A percentile compares a stretch with the other conserved stretches of the same genome.
These are phyloP conservation scores for Synanthedon formicaeformis DNA, from an alignment of 2,888 invertebrate species.

Conservation along the genomic window DNA sequence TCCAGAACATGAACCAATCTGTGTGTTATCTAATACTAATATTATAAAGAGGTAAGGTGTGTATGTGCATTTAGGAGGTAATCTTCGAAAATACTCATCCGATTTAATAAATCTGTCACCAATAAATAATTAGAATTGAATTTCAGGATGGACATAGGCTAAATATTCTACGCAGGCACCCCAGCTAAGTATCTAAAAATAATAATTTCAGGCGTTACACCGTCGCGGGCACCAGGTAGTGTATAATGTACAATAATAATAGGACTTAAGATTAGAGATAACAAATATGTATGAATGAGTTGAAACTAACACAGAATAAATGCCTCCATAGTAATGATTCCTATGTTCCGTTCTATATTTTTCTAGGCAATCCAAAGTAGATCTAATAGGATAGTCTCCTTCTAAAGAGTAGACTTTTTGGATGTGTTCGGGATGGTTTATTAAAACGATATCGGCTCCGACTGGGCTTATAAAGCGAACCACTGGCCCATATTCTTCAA, in stretches of 20 bases:
- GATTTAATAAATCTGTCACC: too few species aligned
- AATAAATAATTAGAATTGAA: too few species aligned
- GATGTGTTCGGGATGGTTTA: slow-evolving; percentile 75
- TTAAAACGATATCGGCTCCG: slow-evolving; percentile 73
- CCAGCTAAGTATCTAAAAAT: too few species aligned
- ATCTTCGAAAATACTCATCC: too few species aligned
- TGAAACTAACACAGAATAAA: slow-evolving; percentile 68
- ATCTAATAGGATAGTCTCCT: slow-evolving; percentile 70
- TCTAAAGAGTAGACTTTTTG: slow-evolving; percentile 73
- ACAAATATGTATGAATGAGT: neutral
- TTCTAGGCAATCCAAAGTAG: slow-evolving; percentile 74
- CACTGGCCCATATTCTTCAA: slow-evolving; percentile 73
- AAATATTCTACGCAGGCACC: too few species aligned
- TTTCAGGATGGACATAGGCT: too few species aligned
- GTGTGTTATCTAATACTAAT: neutral
- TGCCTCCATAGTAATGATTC: slow-evolving; percentile 64
- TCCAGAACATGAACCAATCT: neutral
- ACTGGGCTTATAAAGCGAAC: slow-evolving; percentile 75
- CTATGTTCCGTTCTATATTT: slow-evolving; percentile 72
- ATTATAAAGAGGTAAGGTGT: too few species aligned
- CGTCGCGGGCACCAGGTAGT: too few species aligned
- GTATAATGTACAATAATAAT: too few species aligned
- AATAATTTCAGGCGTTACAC: too few species aligned
- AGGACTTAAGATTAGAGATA: too few species aligned
- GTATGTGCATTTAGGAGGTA: too few species aligned